Conservation (phyloP, 23 tunicate genomes). For the Oikopleura dioica region DNA sequence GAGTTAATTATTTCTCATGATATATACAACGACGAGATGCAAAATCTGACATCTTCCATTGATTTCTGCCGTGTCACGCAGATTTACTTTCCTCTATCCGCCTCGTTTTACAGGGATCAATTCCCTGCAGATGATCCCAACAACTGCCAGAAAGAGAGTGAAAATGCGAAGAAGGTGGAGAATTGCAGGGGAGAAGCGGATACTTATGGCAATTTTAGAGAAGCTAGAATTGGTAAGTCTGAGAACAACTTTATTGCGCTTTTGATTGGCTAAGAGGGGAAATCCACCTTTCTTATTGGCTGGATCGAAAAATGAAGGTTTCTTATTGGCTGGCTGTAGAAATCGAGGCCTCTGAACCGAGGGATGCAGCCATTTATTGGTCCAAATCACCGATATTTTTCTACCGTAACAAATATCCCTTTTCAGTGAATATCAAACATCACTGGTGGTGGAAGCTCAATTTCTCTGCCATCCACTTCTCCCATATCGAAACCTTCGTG, state of each 20-base stretch:
- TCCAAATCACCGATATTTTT: no score
- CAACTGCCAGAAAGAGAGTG: background rate
- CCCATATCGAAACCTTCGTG: background rate
- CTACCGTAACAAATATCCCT: no score
- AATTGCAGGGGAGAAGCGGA: background rate
- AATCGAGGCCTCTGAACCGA: no score
- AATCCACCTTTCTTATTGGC: no score
- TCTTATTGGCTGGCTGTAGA: no score
- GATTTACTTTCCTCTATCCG: background rate
- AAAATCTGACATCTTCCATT: background rate
- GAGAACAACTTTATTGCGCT: no score
- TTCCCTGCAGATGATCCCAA: background rate
- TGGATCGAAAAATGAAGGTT: no score
- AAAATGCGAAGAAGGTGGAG: background rate
- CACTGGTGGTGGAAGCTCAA: slow-evolving; percentile 14
- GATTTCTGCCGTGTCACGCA: background rate
- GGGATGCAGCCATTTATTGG: no score
- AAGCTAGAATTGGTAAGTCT: slow-evolving; percentile 5
- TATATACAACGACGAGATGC: background rate
- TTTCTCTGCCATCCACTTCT: background rate
- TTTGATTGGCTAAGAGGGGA: no score
- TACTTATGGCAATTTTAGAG: background rate
- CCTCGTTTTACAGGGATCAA: background rate
- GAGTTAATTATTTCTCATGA: background rate
- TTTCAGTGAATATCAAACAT: slow-evolving; percentile 11